Evolutionary conservation across 1,140 invertebrate species (phyloP).

Genomic region (Heliconius himera): DNA sequence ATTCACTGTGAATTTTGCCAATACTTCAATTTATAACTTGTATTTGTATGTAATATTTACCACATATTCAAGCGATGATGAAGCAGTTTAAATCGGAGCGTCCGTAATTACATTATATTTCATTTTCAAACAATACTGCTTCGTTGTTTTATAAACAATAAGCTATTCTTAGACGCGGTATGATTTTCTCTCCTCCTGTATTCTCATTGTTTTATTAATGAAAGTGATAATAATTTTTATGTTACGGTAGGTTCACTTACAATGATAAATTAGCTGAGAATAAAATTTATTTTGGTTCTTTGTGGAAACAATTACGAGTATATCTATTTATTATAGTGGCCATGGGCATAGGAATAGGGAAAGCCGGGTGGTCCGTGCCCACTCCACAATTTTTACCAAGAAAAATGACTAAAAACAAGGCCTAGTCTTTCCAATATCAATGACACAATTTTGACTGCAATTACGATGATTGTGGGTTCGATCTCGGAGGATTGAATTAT

Average conservation of each 20-base stretch:
- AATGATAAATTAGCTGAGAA: no score
- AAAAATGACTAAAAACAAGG: no score
- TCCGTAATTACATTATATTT: constrained; percentile 19
- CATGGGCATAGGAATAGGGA: no score
- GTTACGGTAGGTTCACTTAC: neutral
- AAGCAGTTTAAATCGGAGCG: constrained; percentile 20
- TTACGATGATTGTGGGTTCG: no score
- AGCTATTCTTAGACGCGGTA: constrained; percentile 41
- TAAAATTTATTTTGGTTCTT: no score
- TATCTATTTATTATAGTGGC: no score
- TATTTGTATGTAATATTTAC: neutral
- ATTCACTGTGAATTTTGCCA: neutral
- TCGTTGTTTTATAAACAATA: constrained; percentile 41
- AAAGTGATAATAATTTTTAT: neutral
- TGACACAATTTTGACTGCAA: no score
- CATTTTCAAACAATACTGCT: constrained; percentile 15
- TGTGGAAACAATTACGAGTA: no score
- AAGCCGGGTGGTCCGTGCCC: no score
- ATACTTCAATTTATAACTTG: neutral
- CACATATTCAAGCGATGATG: constrained; percentile 20
- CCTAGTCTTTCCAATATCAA: no score
- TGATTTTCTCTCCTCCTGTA: constrained; percentile 24
- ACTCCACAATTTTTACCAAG: no score
- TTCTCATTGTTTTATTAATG: neutral
- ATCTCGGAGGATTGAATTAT: no score